Conservation (phyloP, 2,113 vertebrate species). For the Dolichallabes microphthalmus region DNA sequence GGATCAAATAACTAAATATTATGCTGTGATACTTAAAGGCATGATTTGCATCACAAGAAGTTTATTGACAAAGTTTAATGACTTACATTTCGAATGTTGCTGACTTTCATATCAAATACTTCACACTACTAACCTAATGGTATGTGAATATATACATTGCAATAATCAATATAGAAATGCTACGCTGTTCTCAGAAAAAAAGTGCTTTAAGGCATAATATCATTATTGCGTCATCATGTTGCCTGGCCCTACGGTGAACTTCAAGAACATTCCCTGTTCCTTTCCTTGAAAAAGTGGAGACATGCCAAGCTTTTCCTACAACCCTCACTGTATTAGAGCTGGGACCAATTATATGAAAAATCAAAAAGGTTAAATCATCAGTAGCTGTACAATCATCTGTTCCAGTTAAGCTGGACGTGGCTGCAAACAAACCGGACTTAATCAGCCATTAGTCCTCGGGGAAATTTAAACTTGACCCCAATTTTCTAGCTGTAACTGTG, state of each 20-base stretch:
- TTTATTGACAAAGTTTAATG: not conserved
- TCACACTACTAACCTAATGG: not conserved
- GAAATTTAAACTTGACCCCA: not conserved
- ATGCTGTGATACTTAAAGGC: no score
- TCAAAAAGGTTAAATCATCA: not conserved
- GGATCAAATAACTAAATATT: not conserved
- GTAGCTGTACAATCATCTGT: not conserved
- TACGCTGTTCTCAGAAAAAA: not conserved
- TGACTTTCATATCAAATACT: not conserved
- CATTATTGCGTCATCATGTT: not conserved
- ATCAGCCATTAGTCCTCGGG: not conserved
- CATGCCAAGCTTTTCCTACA: not conserved
- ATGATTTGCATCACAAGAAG: no score
- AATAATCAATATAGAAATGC: not conserved
- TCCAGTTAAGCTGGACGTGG: not conserved
- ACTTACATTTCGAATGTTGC: not conserved
- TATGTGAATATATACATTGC: not conserved
- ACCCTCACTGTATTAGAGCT: not conserved
- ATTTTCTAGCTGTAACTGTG: not conserved
- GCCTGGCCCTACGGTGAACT: no score
- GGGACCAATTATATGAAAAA: not conserved
- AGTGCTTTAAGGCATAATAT: not conserved
- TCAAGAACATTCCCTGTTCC: not conserved
- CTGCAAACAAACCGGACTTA: not conserved
- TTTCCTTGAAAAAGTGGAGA: not conserved